Evolutionary conservation across 2,797 vertebrate genomes (phyloP).

Genomic region (Amniataba percoides): DNA sequence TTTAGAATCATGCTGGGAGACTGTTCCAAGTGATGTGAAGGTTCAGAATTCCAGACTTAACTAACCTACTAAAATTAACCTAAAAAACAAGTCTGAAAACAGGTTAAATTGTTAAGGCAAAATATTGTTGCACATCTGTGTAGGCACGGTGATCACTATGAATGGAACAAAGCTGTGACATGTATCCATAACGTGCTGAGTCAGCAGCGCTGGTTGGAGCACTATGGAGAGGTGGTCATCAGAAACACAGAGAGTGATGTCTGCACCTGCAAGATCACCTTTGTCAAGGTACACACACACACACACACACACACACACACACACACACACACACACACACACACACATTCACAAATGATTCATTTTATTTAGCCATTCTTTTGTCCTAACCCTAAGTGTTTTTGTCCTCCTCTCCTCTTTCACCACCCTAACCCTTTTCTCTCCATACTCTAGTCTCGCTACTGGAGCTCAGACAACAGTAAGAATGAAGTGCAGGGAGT

Average conservation of each 20-base stretch:
- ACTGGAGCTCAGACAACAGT: slow-evolving; percentile 87
- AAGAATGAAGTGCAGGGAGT: slow-evolving; percentile 92
- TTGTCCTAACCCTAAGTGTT: not conserved
- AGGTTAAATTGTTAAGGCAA: not conserved
- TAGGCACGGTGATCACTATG: slow-evolving; percentile 93
- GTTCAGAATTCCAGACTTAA: not conserved
- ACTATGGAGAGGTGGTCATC: slow-evolving; percentile 94
- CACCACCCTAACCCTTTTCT: not conserved
- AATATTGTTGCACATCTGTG: not conserved
- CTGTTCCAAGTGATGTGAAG: too few species aligned
- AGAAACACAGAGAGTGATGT: slow-evolving; percentile 86
- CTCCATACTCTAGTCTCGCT: slow-evolving; percentile 85
- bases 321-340: not conserved
- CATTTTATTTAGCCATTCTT: not conserved
- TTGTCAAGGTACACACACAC: slow-evolving; percentile 88
- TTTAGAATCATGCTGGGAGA: not conserved
- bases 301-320: not conserved
- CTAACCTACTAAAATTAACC: not conserved
- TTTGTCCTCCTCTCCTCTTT: not conserved
- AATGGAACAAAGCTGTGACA: slow-evolving; percentile 95
- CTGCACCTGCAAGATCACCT: slow-evolving; percentile 94
- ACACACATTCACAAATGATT: not conserved
- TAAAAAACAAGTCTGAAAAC: not conserved
- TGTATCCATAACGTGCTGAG: slow-evolving; percentile 96
- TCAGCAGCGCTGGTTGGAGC: slow-evolving; percentile 93